Conservation (phyloP, 2,888 invertebrate species). For the Serrognathus titanus region DNA sequence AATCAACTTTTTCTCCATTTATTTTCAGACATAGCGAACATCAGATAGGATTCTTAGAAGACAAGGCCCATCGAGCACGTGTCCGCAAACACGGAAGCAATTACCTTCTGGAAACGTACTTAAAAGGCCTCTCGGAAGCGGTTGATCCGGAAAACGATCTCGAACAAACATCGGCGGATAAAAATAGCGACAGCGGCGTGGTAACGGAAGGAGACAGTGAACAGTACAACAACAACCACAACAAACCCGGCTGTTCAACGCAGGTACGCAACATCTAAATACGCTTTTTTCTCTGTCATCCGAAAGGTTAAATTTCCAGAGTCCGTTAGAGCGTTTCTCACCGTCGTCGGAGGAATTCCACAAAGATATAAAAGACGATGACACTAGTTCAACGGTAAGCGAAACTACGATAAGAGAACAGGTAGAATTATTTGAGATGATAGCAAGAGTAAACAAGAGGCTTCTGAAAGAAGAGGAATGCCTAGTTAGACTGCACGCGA, state of each 20-base stretch:
- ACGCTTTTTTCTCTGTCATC: neutral
- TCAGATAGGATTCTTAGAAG: constrained; percentile 74
- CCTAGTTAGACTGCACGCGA: constrained; percentile 62
- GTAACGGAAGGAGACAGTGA: constrained; percentile 64
- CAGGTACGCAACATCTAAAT: constrained; percentile 31
- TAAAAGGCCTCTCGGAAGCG: constrained; percentile 57
- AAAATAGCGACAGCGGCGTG: constrained; percentile 69
- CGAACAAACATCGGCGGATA: constrained; percentile 53
- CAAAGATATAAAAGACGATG: constrained; percentile 43
- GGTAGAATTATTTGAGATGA: constrained; percentile 69
- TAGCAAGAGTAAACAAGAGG: constrained; percentile 69
- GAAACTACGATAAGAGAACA: constrained; percentile 59
- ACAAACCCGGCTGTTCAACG: constrained; percentile 37
- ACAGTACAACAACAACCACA: constrained; percentile 39
- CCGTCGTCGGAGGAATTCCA: constrained; percentile 45
- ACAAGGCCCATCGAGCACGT: constrained; percentile 69
- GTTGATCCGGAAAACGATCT: constrained; percentile 42
- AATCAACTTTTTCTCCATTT: too few species aligned
- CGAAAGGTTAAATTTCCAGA: constrained; percentile 26
- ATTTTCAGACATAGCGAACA: constrained; percentile 56
- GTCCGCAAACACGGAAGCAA: constrained; percentile 75
- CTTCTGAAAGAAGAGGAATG: constrained; percentile 71
- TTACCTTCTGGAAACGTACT: constrained; percentile 74
- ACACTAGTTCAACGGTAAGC: constrained; percentile 49
- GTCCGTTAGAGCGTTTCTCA: constrained; percentile 43